Percentiles rank a stretch among this genome's conserved stretches.
phyloP scores from a whole-genome alignment of 1,140 invertebrate genomes.

The Philaenus spumarius region DNA sequence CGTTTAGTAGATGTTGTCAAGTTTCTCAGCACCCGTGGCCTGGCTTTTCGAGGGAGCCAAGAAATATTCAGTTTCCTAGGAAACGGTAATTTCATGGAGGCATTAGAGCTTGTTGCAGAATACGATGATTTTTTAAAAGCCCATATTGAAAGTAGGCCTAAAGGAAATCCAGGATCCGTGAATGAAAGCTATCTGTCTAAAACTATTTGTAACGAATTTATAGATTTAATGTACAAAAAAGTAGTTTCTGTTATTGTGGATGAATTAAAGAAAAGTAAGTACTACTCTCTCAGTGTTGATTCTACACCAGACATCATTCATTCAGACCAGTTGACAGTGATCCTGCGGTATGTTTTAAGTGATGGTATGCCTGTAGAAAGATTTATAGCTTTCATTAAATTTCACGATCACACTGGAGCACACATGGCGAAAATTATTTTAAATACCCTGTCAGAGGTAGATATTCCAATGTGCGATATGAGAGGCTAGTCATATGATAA shows the following conservation, averaged over 20 bases:
- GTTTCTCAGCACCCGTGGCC: too few relatives aligned
- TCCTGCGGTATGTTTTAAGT: neutral
- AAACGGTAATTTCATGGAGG: neutral
- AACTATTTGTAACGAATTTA: neutral
- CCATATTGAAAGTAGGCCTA: neutral
- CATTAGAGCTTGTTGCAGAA: neutral
- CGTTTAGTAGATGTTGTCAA: too few relatives aligned
- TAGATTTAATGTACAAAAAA: neutral
- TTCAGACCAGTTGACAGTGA: neutral
- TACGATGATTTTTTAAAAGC: neutral
- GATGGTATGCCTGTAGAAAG: neutral
- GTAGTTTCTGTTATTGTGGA: neutral
- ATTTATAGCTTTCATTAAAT: too few relatives aligned
- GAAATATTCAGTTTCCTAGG: too few relatives aligned
- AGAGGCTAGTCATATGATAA: too few relatives aligned
- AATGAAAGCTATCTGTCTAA: conserved; percentile 26
- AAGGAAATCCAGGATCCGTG: conserved; percentile 32
- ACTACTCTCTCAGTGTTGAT: neutral
- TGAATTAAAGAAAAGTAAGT: neutral
- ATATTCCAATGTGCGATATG: conserved; percentile 27
- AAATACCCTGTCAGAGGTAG: conserved; percentile 12
- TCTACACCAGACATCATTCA: neutral
- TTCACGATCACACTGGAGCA: neutral
- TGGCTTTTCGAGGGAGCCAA: too few relatives aligned
- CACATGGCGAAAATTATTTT: neutral